Evolutionary conservation across 2,113 vertebrate genomes (phyloP).

Genomic region (Neolamprologus modestus): DNA sequence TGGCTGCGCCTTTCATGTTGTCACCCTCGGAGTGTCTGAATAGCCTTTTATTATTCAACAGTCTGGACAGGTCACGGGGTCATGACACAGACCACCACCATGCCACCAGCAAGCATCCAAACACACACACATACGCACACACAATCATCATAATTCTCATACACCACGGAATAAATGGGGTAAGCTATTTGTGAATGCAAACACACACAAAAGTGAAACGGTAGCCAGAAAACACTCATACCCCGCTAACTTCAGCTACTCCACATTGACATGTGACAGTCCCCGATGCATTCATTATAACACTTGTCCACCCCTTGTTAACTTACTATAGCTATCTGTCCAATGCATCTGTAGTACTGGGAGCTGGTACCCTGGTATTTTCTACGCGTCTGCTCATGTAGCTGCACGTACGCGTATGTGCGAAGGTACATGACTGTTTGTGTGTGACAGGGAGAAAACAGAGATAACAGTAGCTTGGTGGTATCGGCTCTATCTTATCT

Average conservation of each 20-base stretch:
- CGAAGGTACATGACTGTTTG: conserved; percentile 23
- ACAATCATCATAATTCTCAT: neutral
- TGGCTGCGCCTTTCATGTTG: conserved; percentile 64
- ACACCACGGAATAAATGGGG: neutral
- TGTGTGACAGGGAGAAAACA: conserved; percentile 61
- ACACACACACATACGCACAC: conserved; percentile 2
- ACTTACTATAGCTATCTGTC: conserved; percentile 22
- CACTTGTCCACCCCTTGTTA: conserved; percentile 37
- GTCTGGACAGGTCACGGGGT: conserved; percentile 56
- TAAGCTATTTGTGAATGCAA: neutral
- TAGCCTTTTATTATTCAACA: conserved; percentile 70
- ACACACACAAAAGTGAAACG: neutral
- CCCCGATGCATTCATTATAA: conserved; percentile 60
- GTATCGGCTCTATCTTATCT: conserved; percentile 69
- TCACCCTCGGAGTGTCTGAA: conserved; percentile 54
- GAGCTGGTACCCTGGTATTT: conserved; percentile 15
- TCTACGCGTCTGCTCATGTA: neutral
- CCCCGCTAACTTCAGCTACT: neutral
- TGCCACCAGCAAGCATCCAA: conserved; percentile 62
- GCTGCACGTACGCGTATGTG: neutral
- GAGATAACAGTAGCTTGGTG: conserved; percentile 59
- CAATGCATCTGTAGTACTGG: conserved; percentile 24
- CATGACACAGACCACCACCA: conserved; percentile 43
- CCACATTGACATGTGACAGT: conserved; percentile 21
- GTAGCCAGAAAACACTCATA: neutral